Evolutionary conservation across 2,888 invertebrate species (phyloP), one percentile per base, ranked within the genome.

Genomic region (Myopa testacea): DNA sequence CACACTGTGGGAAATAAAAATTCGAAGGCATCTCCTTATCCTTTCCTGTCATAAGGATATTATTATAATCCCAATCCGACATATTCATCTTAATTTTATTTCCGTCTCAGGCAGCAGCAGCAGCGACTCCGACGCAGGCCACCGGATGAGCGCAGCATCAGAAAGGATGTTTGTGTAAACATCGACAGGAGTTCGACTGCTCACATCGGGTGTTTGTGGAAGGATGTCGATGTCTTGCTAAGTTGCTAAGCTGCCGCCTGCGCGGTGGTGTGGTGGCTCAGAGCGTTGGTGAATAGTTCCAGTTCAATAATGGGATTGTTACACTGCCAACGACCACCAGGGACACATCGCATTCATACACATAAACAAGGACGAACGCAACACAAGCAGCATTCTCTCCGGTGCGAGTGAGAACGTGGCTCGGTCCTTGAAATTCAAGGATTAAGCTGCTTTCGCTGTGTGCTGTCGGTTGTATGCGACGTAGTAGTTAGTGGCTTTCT

Each of bases 111-210:
- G 60, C 68, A 52, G 37, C 26, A 69, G 71, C 67, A 40, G 12
- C 38, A 69, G 34, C 68, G 38, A 45, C 69, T 5, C n/a, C 26
- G 45, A 45, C 50, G 50, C 6, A 75, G 58, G 60, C 55, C 6
- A 68, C 63, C 52, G 58, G 45, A 58, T 16, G 69, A 55, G 19
- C 4, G 34, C 63, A 75, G 68, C 45, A 45, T 14, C 58, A 26
- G 68, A 69, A 60, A 75, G 45, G 60, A 82, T 83, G 83, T 84
- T 84, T 79, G 82, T 78, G 81, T 78, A 82, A 83, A 83, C 84
- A 84, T 84, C 84, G 84, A 85, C 85, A 85, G 83, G 79, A 78
- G 82, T 84, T 82, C 82, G 84, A 83, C 83, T 81, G 81, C 72
- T 68, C 55, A 58, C n/a, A 69, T 72, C 37, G 62, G 55, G 38